Evolutionary conservation across 2,888 invertebrate genomes (phyloP), one percentile per base, ranked within the genome.

Genomic region (Andricus quercusramuli): DNA sequence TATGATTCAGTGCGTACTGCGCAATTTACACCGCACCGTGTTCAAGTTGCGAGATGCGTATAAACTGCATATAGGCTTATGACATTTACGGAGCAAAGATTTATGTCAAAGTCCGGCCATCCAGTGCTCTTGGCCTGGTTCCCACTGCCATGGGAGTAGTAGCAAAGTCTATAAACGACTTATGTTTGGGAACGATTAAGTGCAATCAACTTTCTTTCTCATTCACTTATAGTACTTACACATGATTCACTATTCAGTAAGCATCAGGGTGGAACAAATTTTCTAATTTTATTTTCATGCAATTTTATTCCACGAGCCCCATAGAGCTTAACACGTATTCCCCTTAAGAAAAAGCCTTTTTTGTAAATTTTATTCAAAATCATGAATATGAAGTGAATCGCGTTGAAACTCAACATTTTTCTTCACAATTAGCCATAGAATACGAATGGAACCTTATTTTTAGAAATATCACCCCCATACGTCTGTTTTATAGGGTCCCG

Each of bases 71-170:
- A 56, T n/a, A n/a, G 56, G 22, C 37, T 59, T 62, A 56, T 68
- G 56, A 78, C 70, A 70, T 62, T 41, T 83, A 80, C 86, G 86
- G 82, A 84, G 86, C 84, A 87, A 86, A 89, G 88, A 90, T 90
- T 89, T 88, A 89, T 90, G 90, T 90, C 90, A 88, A 88, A 88
- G 88, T 86, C 87, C 83, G 87, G 80, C 83, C 83, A 83, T 85
- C 85, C 85, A 85, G 86, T 86, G 91, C 87, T 91, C 91, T 91
- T 90, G 91, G 90, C 91, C 91, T 90, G 88, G 84, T 91, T 91
- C 88, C 88, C 89, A 87, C 86, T 87, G 5, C 13, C 56, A 56
- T 47, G 56, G 0, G 1, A 56, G 56, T 56, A 56, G 56, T 56
- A 56, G 56, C 9, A 56, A 56, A 56, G 56, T 56, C 56, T 22